A percentile compares a stretch with the other conserved stretches of the same genome.
phyloP scores from a whole-genome alignment of 2,113 vertebrate species.

The Pavo muticus region DNA sequence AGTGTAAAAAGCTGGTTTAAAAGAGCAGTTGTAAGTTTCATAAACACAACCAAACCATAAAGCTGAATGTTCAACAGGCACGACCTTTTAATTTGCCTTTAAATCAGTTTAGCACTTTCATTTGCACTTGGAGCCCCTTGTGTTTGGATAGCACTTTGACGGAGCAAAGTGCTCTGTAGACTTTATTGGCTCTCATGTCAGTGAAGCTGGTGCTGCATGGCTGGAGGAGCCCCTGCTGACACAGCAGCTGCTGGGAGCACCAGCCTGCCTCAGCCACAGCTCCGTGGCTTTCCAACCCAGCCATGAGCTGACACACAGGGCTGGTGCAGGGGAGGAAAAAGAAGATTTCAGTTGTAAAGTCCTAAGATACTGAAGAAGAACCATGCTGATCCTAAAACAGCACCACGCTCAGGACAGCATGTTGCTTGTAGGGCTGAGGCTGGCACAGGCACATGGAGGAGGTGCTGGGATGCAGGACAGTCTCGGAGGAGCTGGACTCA shows the following conservation, averaged over 20 bases:
- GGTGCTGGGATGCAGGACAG: neutral
- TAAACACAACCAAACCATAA: slow-evolving; percentile 66
- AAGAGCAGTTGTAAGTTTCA: slow-evolving; percentile 60
- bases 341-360: slow-evolving; percentile 17
- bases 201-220: slow-evolving; percentile 14
- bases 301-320: neutral
- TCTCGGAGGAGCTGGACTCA: no score
- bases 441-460: neutral
- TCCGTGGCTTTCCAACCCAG: slow-evolving; percentile 17
- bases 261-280: accelerated
- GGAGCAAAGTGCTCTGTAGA: slow-evolving; percentile 56
- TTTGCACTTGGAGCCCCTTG: slow-evolving; percentile 54
- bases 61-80: slow-evolving; percentile 33
- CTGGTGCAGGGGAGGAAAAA: neutral
- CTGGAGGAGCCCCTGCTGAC: neutral
- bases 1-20: slow-evolving; percentile 58
- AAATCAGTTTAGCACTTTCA: slow-evolving; percentile 64
- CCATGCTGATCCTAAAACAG: accelerated
- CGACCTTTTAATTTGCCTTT: slow-evolving; percentile 65
- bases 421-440: neutral
- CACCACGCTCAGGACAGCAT: neutral
- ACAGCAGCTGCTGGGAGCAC: neutral
- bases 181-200: slow-evolving; percentile 43
- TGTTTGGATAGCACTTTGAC: slow-evolving; percentile 56
- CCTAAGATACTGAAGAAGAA: neutral